phyloP scores from a whole-genome alignment of 2,797 vertebrate species.

The Sebastes kiyomatsui region DNA sequence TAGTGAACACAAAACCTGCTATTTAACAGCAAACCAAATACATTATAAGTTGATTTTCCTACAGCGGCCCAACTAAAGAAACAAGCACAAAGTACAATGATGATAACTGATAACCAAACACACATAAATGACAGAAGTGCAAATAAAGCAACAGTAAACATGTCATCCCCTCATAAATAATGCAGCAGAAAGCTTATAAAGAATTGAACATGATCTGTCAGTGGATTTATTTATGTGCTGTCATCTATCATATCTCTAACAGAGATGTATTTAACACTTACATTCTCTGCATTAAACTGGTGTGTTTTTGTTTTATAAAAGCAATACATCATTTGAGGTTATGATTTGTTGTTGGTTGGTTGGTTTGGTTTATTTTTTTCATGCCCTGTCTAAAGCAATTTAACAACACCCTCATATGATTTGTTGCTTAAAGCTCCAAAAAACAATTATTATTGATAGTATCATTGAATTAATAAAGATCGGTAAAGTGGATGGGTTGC shows the following conservation, averaged over 20 bases:
- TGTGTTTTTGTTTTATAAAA: constrained; percentile 14
- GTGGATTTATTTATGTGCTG: constrained; percentile 18
- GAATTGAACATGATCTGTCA: neutral
- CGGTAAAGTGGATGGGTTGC: neutral
- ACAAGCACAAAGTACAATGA: constrained; percentile 33
- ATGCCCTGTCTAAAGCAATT: neutral
- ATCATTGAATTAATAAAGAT: too few relatives aligned
- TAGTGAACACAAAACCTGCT: neutral
- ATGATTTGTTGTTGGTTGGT: neutral
- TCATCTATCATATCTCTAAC: constrained; percentile 10
- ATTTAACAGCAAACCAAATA: constrained; percentile 17
- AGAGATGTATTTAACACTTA: constrained; percentile 15
- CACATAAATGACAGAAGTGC: constrained; percentile 27
- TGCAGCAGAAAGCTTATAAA: constrained; percentile 12
- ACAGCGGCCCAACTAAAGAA: constrained; percentile 1
- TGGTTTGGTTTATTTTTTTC: constrained; percentile 3
- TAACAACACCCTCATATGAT: constrained; percentile 5
- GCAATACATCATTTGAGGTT: constrained; percentile 10
- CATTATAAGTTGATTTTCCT: neutral
- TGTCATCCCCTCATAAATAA: constrained; percentile 24
- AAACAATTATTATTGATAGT: too few relatives aligned
- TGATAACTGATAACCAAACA: constrained; percentile 27
- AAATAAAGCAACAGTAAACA: constrained; percentile 38
- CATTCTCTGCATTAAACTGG: constrained; percentile 7
- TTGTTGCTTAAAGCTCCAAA: constrained; percentile 9